phyloP scores from a whole-genome alignment of 2,888 invertebrate genomes.

The Drosophila anomelani region DNA sequence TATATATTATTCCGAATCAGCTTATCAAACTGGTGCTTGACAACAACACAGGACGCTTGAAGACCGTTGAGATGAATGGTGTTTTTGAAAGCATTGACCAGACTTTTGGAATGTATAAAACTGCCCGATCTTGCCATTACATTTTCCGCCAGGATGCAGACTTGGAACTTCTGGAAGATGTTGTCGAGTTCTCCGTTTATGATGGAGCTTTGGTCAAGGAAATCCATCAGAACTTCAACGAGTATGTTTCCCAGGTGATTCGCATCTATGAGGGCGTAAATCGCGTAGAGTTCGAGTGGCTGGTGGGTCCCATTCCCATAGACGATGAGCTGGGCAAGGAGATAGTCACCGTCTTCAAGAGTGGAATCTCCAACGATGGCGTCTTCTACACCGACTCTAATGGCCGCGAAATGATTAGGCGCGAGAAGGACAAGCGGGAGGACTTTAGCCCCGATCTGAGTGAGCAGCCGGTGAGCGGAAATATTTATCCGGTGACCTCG shows the following conservation, averaged over 20 bases:
- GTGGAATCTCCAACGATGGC: constrained; percentile 87
- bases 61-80: constrained; percentile 76
- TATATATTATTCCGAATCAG: constrained; percentile 49
- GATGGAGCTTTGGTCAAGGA: constrained; percentile 35
- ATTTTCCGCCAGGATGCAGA: constrained; percentile 28
- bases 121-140: constrained; percentile 29
- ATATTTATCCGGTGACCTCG: constrained; percentile 96
- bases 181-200: constrained; percentile 24
- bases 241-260: constrained; percentile 87
- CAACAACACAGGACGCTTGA: constrained; percentile 62
- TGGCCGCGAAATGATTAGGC: constrained; percentile 92
- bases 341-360: constrained; percentile 90
- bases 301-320: constrained; percentile 91
- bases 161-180: constrained; percentile 13
- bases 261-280: constrained; percentile 88
- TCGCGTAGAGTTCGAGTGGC: constrained; percentile 90
- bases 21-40: constrained; percentile 73
- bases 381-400: constrained; percentile 97
- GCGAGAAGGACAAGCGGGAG: constrained; percentile 88
- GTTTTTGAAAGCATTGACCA: constrained; percentile 84
- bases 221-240: constrained; percentile 32
- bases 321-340: constrained; percentile 91
- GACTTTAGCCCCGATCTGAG: constrained; percentile 89
- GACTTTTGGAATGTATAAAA: constrained; percentile 89
- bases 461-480: constrained; percentile 90